A percentile compares a stretch with the other conserved stretches of the same genome.
phyloP scores from a whole-genome alignment of 2,113 vertebrate genomes.

The Leptobrachium leishanense region DNA sequence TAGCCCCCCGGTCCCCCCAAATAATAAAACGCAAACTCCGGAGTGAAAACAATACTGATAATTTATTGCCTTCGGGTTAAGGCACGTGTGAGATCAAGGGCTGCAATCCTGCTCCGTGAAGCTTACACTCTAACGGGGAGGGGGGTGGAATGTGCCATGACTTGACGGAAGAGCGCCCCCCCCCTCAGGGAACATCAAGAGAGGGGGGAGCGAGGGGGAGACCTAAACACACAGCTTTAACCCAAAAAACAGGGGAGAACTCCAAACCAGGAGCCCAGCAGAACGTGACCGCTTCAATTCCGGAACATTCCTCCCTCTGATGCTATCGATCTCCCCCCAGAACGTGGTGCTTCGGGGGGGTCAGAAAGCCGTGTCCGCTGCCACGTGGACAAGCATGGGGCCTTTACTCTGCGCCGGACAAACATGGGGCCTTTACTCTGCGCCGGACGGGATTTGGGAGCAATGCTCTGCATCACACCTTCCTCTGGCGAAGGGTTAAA shows the following conservation, averaged over 20 bases:
- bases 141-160: neutral
- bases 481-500: neutral
- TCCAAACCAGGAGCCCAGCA: too few relatives aligned
- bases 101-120: neutral
- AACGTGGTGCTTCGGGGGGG: too few relatives aligned
- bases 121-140: neutral
- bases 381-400: too few relatives aligned
- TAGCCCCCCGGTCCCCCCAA: neutral
- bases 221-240: too few relatives aligned
- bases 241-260: too few relatives aligned
- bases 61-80: neutral
- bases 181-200: neutral
- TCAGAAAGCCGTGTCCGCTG: neutral
- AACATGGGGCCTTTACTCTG: neutral
- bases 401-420: neutral
- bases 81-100: neutral
- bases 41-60: neutral
- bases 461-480: constrained; percentile 7
- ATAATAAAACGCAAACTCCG: neutral
- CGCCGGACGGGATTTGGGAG: neutral
- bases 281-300: too few relatives aligned
- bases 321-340: too few relatives aligned
- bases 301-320: too few relatives aligned
- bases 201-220: neutral
- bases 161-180: neutral